Percentiles rank a stretch among this genome's conserved stretches.
phyloP scores from a whole-genome alignment of 1,140 invertebrate species.

The Hormaphis cornu region DNA sequence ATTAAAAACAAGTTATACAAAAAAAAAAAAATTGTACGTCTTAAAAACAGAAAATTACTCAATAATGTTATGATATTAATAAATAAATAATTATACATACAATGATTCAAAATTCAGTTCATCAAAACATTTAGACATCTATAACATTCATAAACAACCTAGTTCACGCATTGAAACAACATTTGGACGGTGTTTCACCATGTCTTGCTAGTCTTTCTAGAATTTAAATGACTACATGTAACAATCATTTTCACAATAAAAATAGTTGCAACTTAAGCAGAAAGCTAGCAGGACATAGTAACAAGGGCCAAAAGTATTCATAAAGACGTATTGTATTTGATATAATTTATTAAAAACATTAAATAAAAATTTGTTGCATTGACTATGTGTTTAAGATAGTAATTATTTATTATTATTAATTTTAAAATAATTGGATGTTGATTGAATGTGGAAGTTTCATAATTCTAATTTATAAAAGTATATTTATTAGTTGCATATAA shows the following conservation, averaged over 20 bases:
- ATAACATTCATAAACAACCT: background rate
- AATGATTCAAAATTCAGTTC: background rate
- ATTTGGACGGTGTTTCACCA: background rate
- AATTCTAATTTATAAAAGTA: too few relatives aligned
- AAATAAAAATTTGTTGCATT: too few relatives aligned
- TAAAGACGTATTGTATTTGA: too few relatives aligned
- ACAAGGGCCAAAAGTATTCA: too few relatives aligned
- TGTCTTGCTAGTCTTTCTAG: background rate
- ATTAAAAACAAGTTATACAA: slow-evolving; percentile 15
- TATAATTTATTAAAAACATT: too few relatives aligned
- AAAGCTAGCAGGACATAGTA: too few relatives aligned
- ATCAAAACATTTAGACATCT: background rate
- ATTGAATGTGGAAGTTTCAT: too few relatives aligned
- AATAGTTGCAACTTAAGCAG: too few relatives aligned
- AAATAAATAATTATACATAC: background rate
- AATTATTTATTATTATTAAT: too few relatives aligned
- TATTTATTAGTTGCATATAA: background rate
- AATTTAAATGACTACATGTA: background rate
- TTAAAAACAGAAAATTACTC: slow-evolving; percentile 6
- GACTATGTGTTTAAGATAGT: too few relatives aligned
- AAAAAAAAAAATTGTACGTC: slow-evolving; percentile 5
- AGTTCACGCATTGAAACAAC: background rate
- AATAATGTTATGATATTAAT: slow-evolving; percentile 20
- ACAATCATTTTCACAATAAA: too few relatives aligned
- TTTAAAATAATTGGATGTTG: too few relatives aligned